A percentile compares a stretch with the other conserved stretches of the same genome.
Evolutionary conservation across 2,888 invertebrate species (phyloP).

Genomic region (Uloborus plumipes): DNA sequence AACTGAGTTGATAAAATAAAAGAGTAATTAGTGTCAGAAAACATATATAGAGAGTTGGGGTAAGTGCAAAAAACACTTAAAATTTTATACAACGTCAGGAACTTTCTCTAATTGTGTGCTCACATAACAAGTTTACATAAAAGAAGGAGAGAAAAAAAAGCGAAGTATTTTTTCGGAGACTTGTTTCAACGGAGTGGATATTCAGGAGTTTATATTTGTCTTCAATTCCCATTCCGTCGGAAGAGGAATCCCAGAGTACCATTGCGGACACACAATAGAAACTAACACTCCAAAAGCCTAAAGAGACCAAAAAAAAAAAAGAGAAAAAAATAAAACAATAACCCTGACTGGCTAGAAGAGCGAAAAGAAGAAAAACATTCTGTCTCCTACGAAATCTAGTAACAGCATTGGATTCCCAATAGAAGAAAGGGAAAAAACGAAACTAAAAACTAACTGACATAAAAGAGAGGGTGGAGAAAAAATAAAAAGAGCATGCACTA

Average conservation of each 20-base stretch:
- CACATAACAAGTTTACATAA: no score
- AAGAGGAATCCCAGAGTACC: background rate
- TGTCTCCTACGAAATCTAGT: slow-evolving; percentile 36
- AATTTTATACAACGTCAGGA: no score
- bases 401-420: slow-evolving; percentile 32
- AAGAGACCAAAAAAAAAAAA: slow-evolving; percentile 20
- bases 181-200: no score
- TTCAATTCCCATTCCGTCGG: no score
- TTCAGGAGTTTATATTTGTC: no score
- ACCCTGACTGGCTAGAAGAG: slow-evolving; percentile 1
- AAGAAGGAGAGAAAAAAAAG: no score
- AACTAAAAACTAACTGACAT: background rate
- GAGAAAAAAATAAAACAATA: slow-evolving; percentile 16
- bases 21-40: no score
- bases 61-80: no score
- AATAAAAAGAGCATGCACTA: background rate
- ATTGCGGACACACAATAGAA: slow-evolving; percentile 2
- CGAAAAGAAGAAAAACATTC: background rate
- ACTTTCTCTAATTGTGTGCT: no score
- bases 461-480: background rate
- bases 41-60: no score
- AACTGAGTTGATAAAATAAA: no score
- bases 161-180: no score
- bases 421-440: slow-evolving; percentile 1
- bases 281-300: slow-evolving; percentile 23